Base-by-base conservation (phyloP, 2,888 invertebrate species). In the Drosophila yooni region DNA sequence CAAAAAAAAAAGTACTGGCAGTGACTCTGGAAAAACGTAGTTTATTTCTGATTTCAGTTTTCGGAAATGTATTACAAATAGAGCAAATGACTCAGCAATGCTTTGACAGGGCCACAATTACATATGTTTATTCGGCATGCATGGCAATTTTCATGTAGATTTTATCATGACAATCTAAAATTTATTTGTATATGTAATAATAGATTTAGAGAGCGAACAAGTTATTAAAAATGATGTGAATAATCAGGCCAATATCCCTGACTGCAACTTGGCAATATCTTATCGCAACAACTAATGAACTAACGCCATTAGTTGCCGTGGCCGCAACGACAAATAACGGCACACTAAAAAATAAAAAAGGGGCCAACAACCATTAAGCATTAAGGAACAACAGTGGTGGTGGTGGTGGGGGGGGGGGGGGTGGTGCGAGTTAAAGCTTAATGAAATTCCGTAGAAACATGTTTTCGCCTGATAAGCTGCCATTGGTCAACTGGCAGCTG, bases 401-500 rank as follows among this genome's bases (percentile, higher is more conserved):
- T 10, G 18, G 18, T 1, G 11, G 2, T 21, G 1, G 4, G 1
- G 4, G 29, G 18, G 11, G 11, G 2, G 25, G 3, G 21, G 6
- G 33, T 2, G 53, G 25, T 18, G 11, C 18, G 18, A 21, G 75
- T 43, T 66, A 57, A 61, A 70, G 76, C 79, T 67, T 79, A 79
- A 78, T 78, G 77, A 91, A 90, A 90, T 91, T 91, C 87, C 83
- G 76, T 62, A 76, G 86, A 90, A 90, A 84, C 90, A 90, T 90
- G 91, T 90, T 90, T 85, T 90, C 91, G 90, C 91, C 90, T 91
- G 90, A 90, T 90, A 90, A 91, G 90, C 76, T 70, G 60, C 83
- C 89, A 90, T 91, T 90, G 91, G 88, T 90, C 82, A 91, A 77
- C 82, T 66, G 57, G 69, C 56, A 48, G 70, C 62, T 46, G 57